Evolutionary conservation across 1,140 invertebrate species (phyloP).

Genomic region (Manduca sexta): DNA sequence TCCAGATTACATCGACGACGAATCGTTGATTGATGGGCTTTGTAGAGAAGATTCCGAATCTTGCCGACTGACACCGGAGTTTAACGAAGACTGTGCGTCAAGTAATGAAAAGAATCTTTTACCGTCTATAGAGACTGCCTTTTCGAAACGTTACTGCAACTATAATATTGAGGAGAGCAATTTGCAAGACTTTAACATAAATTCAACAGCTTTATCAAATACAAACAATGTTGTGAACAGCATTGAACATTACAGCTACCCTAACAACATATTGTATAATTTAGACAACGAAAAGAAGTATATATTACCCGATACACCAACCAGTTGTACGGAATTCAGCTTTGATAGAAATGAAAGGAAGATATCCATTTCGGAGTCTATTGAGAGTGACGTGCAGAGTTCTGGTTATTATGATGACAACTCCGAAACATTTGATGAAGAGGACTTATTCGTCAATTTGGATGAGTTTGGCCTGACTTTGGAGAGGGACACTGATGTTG

Average conservation of each 20-base stretch:
- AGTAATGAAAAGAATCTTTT: conserved; percentile 46
- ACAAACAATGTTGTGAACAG: conserved; percentile 38
- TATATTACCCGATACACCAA: conserved; percentile 56
- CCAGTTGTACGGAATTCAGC: conserved; percentile 59
- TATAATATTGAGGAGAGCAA: conserved; percentile 43
- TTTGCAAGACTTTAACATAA: conserved; percentile 27
- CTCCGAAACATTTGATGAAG: conserved; percentile 60
- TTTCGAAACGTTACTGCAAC: conserved; percentile 64
- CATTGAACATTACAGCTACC: conserved; percentile 65
- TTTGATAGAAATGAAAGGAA: conserved; percentile 54
- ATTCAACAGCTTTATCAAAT: conserved; percentile 22
- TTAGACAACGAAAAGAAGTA: conserved; percentile 49
- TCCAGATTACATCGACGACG: conserved; percentile 63
- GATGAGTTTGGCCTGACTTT: conserved; percentile 57
- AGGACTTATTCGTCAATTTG: conserved; percentile 61
- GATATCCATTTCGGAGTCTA: conserved; percentile 54
- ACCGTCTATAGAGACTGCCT: conserved; percentile 68
- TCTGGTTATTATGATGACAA: conserved; percentile 60
- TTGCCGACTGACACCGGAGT: conserved; percentile 51
- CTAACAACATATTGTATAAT: conserved; percentile 62
- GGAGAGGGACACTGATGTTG: conserved; percentile 37
- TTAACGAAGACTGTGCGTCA: conserved; percentile 52
- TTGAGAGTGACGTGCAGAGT: conserved; percentile 59
- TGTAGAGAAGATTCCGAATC: conserved; percentile 59
- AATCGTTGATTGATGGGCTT: conserved; percentile 58